Percentiles rank a stretch among this genome's conserved stretches.
Evolutionary conservation across 2,797 vertebrate genomes (phyloP).

Genomic region (Spondyliosoma cantharus): DNA sequence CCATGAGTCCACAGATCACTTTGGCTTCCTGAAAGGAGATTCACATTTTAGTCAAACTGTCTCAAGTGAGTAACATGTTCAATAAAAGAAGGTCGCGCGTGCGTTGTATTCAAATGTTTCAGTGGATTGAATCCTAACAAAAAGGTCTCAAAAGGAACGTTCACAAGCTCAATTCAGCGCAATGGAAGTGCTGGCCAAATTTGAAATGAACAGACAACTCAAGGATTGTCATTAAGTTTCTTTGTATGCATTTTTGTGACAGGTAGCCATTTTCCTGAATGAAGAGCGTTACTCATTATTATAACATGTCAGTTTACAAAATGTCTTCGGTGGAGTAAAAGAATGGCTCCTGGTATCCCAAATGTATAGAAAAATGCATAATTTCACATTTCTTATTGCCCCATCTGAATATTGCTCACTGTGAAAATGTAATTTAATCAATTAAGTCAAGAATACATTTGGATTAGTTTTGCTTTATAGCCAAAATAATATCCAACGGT

Average conservation of each 20-base stretch:
- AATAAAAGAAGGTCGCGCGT: not conserved
- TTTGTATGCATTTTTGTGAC: constrained; percentile 1
- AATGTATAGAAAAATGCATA: not conserved
- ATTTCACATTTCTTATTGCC: not conserved
- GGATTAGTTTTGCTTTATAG: not conserved
- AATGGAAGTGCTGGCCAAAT: not conserved
- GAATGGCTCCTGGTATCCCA: not conserved
- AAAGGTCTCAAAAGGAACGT: not conserved
- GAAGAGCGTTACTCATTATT: not conserved
- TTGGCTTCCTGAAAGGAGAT: constrained; percentile 49
- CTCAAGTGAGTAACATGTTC: not conserved
- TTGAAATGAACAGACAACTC: not conserved
- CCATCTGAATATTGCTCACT: not conserved
- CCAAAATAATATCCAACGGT: not conserved
- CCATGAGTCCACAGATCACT: constrained; percentile 16
- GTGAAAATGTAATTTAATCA: not conserved
- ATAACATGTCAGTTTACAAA: not conserved
- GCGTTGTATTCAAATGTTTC: no score
- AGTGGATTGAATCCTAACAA: no score
- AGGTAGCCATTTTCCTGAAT: not conserved
- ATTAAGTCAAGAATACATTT: not conserved
- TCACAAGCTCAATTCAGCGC: not conserved
- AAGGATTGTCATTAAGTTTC: not conserved
- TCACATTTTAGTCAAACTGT: not conserved
- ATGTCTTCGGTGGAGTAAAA: not conserved